Base-by-base conservation (phyloP, 2,888 invertebrate species). In the Myathropa florea region DNA sequence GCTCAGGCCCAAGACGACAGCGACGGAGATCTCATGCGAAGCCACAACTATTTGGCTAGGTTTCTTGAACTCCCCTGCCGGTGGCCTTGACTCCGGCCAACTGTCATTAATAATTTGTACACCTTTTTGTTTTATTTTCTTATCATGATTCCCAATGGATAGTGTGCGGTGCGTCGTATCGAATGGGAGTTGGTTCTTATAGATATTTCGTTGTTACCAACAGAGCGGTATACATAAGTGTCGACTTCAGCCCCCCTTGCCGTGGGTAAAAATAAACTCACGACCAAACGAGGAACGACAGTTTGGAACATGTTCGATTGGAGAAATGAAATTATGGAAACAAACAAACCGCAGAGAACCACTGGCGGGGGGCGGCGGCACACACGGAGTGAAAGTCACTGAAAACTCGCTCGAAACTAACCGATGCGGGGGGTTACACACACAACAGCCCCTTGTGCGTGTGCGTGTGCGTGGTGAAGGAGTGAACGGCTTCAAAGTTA, bases 51-150 rank as follows among this genome's bases (percentile, higher is more conserved):
- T 77, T 77, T 57, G 10, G 46, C 10, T 46, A 59, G 68, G 77
- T 70, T 70, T 33, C 12, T 71, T 78, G 78, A 78, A 78, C 78
- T 78, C 36, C 63, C 64, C 30, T 24, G 14, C 39, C 55, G 46
- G 46, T 75, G 75, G 75, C 75, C 75, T 75, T 75, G 75, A 75
- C 76, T 46, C 59, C 39, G 24, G 24, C 30, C 67, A 60, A 53
- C 59, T 68, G 60, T 76, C 67, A 53, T 76, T 76, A 76, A 67
- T 68, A 67, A 67, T 61, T 76, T 76, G 76, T 46, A 76, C 67
- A 76, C 67, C 67, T 67, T 65, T 65, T 59, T 65, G 39, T 28
- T 55, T 75, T 28, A 57, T 28, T 33, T 60, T 55, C 53, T 75
- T 59, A 64, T 64, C 64, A 75, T 75, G 75, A 75, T 65, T 64